Evolutionary conservation across 2,888 invertebrate genomes (phyloP), one percentile per base, ranked within the genome.

Genomic region (Ypsolopha sequella): DNA sequence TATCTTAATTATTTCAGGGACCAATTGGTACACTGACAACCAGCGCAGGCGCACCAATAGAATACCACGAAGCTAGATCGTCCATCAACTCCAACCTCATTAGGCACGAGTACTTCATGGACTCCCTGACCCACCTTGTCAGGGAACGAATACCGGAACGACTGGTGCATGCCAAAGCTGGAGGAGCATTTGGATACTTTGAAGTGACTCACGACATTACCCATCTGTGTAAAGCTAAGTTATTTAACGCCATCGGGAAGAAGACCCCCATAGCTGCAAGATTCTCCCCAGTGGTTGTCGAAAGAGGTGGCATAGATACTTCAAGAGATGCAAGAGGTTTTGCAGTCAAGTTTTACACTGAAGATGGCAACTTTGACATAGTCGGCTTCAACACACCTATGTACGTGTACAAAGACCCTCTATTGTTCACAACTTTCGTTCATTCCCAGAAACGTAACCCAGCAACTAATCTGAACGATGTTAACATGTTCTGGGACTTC

Each of bases 371-470:
- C 59, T 95, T 96, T 92, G 97, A 97, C 80, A 81, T 96, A 53
- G 95, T 95, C 4, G 96, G 96, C 8, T 92, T 93, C 65, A 96
- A 94, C 71, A 95, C 94, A 0, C 96, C 96, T 0, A 92, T 96
- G 60, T 96, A 95, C 79, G 95, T 95, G 68, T 90, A 96, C 65
- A 90, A 95, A 52, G 97, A 97, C 74, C 95, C 97, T 0, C 78
- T 93, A 7, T 76, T 94, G 38, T 98, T 98, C 76, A 93, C 96
- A 6, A 93, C 93, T 60, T 95, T 98, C 66, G 95, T 97, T 58
- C 96, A 96, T 73, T 93, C 96, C 0, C 96, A 96, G 70, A 97
- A 96, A 73, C 88, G 97, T 59, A 97, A 98, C 74, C 98, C 98
- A 0, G 91, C 89, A 24, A 95, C 94, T 0, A 92, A 94, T 68